Evolutionary conservation across 2,797 vertebrate species (phyloP), one percentile per base, ranked within the genome.

Genomic region (Philypnodon macrostomus): DNA sequence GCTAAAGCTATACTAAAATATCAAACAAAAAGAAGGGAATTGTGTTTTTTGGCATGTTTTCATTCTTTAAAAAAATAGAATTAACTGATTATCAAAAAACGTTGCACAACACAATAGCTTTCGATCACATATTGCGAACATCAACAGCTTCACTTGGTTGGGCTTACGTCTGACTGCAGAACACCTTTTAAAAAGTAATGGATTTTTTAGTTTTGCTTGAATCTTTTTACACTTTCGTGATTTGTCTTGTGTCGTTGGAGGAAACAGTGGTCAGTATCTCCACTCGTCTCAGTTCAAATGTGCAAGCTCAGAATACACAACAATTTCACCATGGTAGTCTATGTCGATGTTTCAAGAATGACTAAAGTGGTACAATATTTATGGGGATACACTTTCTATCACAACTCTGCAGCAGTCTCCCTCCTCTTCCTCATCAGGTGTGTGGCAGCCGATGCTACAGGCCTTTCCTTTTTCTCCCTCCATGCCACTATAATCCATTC

Each of bases 281-380:
- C 33, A 39, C 29, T 37, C 37, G 55, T 64, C n/a, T n/a, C n/a
- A n/a, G n/a, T n/a, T n/a, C 58, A 73, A 69, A 76, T 79, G 77
- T 84, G 82, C 80, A 84, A 85, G 83, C 67, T 78, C 47, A 55
- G 58, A 77, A 71, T 83, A 85, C 80, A 85, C 70, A 63, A 80
- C 50, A 70, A 61, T 60, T 72, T 73, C 67, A 75, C 40, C 18
- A 38, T 42, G 31, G 53, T 12, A 41, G 31, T 18, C 65, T 54
- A 53, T 70, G 73, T 61, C 7, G 15, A 75, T 77, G 56, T 7
- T 40, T 52, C 44, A 50, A 73, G n/a, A n/a, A 69, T 2, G 30
- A 60, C 38, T 17, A 19, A 67, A 56, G 67, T 54, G 60, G 73
- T 49, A 47, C 32, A 61, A 77, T 57, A 65, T 56, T 54, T 17